Conservation (phyloP, 2,113 vertebrate genomes). For the Nymphicus hollandicus region DNA sequence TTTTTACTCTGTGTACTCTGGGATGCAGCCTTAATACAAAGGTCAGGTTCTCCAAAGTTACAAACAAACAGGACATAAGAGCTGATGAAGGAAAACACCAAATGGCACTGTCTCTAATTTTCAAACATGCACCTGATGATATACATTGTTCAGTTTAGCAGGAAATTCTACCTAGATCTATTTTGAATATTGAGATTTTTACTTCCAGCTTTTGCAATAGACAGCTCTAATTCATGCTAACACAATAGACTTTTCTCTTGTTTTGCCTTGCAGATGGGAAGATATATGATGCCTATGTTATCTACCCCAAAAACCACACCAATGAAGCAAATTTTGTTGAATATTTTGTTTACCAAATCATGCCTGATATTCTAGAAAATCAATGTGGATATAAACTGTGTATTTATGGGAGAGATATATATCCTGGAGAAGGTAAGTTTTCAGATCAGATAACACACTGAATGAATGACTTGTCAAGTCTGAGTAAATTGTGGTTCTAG, state of each 20-base stretch:
- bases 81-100: background rate
- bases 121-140: background rate
- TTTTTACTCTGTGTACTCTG: background rate
- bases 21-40: background rate
- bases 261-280: constrained; percentile 79
- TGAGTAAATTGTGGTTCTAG: background rate
- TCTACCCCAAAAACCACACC: constrained; percentile 71
- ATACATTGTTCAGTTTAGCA: background rate
- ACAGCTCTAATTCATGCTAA: background rate
- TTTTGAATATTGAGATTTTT: background rate
- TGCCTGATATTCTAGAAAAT: constrained; percentile 86
- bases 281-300: constrained; percentile 87
- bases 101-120: background rate
- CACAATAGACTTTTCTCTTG: background rate
- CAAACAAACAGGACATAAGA: background rate
- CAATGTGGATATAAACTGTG: constrained; percentile 86
- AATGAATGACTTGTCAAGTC: background rate
- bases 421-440: constrained; percentile 84
- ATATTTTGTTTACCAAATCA: constrained; percentile 79
- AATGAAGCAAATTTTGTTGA: constrained; percentile 63
- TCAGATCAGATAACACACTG: background rate
- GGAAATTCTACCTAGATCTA: background rate
- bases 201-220: background rate
- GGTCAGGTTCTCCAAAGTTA: background rate
- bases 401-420: constrained; percentile 83